Evolutionary conservation across 2,797 vertebrate genomes (phyloP), one percentile per base, ranked within the genome.

Genomic region (Agapornis canus): DNA sequence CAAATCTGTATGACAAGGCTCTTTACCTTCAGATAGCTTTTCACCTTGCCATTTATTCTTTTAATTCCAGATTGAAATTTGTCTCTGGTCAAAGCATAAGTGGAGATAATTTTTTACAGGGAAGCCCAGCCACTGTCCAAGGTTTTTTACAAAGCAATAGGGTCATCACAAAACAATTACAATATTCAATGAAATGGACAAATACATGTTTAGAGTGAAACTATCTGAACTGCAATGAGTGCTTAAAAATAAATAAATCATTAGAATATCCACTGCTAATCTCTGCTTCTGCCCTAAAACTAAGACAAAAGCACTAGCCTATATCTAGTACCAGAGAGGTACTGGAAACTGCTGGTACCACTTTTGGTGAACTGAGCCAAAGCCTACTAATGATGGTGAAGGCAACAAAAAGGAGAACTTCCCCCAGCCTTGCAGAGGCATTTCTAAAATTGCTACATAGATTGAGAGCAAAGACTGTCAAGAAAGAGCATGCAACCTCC

Each of bases 1-100:
- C 86, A 93, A 84, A 88, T 79, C 80, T 91, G 56, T 72, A 83
- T 95, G 80, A 90, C 89, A 94, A 77, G 35, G 56, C 81, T 92
- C 70, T 89, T 75, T 71, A 73, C 9, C 59, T 81, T 92, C 22
- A 8, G 25, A 84, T 49, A 31, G 4, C 8, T 92, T 78, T 65
- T 91, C 2, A 3, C 51, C 51, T 94, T 92, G 72, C 32, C 86
- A 90, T 94, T 87, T 92, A 52, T 23, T 91, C 47, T 91, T 94
- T 69, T 78, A 93, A 86, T 84, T 94, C 79, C 82, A 86, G 79
- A 96, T 82, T 86, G 64, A 87, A 83, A 68, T 39, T 49, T 63
- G 4, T 57, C 39, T 71, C 32, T 61, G 64, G 37, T 29, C 40
- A 66, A 92, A 90, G 45, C 20, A n/a, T 26, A 82, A 69, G 26